Percentiles rank a stretch among this genome's conserved stretches.
phyloP scores from a whole-genome alignment of 2,888 invertebrate genomes.

The Petrolisthes cinctipes region DNA sequence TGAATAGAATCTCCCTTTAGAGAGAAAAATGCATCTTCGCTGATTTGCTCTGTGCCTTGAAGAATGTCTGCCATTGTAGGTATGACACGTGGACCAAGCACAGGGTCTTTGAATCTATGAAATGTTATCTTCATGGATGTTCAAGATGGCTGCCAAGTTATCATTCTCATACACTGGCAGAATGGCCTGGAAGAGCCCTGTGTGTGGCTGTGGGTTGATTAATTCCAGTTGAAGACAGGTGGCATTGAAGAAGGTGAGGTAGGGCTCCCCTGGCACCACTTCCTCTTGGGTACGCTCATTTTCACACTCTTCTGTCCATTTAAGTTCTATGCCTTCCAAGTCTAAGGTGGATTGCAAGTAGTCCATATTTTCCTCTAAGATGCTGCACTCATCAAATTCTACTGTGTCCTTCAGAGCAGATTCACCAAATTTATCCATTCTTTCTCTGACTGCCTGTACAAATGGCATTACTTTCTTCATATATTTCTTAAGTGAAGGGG shows the following conservation, averaged over 20 bases:
- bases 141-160: slow-evolving; percentile 76
- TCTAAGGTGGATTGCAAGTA: slow-evolving; percentile 89
- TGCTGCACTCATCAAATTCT: slow-evolving; percentile 88
- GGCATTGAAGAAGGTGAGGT: slow-evolving; percentile 78
- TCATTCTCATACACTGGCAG: slow-evolving; percentile 82
- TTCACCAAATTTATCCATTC: slow-evolving; percentile 80
- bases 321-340: slow-evolving; percentile 82
- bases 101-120: slow-evolving; percentile 83
- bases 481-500: slow-evolving; percentile 88
- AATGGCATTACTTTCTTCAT: slow-evolving; percentile 99
- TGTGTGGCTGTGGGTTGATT: slow-evolving; percentile 83
- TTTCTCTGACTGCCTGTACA: slow-evolving; percentile 89
- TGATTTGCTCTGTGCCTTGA: slow-evolving; percentile 71
- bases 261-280: slow-evolving; percentile 92
- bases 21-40: slow-evolving; percentile 36
- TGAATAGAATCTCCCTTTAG: slow-evolving; percentile 43
- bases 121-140: slow-evolving; percentile 75
- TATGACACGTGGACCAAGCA: slow-evolving; percentile 81
- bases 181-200: slow-evolving; percentile 80
- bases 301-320: slow-evolving; percentile 79
- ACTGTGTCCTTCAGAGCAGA: slow-evolving; percentile 83
- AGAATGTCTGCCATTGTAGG: slow-evolving; percentile 79
- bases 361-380: slow-evolving; percentile 80
- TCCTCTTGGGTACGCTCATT: slow-evolving; percentile 87
- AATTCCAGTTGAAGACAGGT: slow-evolving; percentile 78